Conservation (phyloP, 2,113 vertebrate genomes). For the Colinus virginianus region DNA sequence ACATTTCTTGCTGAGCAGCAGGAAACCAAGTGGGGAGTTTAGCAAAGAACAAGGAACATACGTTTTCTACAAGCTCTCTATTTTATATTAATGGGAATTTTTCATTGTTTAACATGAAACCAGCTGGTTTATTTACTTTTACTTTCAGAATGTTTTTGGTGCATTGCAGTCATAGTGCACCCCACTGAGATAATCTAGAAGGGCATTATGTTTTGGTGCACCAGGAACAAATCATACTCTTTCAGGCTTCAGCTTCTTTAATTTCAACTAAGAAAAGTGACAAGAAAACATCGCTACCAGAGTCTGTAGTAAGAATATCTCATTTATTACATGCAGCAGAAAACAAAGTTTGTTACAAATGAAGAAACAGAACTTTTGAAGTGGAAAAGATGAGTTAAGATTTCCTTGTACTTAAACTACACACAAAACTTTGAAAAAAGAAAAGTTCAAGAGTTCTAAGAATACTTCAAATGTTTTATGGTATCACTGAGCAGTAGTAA, state of each 20-base stretch:
- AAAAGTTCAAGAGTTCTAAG: background rate
- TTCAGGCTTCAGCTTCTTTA: slow-evolving; percentile 5
- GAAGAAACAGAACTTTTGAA: background rate
- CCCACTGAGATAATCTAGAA: slow-evolving; percentile 31
- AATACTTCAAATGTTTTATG: background rate
- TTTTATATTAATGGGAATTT: slow-evolving; percentile 2
- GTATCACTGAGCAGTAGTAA: background rate
- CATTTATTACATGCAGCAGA: background rate
- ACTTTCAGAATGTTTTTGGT: slow-evolving; percentile 15
- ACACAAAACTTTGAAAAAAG: background rate
- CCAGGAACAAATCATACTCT: background rate
- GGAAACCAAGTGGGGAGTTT: background rate
- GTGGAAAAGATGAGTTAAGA: background rate
- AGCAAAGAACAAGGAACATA: background rate
- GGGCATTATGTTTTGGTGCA: slow-evolving; percentile 1
- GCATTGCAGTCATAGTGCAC: slow-evolving; percentile 38
- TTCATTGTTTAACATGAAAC: background rate
- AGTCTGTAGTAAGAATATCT: background rate
- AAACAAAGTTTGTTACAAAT: background rate
- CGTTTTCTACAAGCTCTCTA: background rate
- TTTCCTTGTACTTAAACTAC: background rate
- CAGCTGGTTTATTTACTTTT: slow-evolving; percentile 34
- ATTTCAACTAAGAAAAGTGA: background rate
- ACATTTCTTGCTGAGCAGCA: background rate
- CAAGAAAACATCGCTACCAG: background rate